Evolutionary conservation across 2,888 invertebrate genomes (phyloP).

Genomic region (Meloe dianella): DNA sequence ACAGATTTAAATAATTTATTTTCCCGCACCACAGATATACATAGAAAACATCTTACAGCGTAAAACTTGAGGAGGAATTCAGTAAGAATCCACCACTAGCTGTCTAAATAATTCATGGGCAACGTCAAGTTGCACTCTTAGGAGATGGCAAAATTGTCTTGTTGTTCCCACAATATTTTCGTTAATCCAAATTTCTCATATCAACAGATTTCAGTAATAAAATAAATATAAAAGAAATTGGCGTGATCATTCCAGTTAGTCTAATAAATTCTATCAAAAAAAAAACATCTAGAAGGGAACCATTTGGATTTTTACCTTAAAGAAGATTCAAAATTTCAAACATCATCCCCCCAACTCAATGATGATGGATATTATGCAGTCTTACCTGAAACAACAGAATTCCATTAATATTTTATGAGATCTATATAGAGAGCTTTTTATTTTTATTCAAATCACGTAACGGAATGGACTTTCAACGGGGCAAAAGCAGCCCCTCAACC

Average conservation of each 20-base stretch:
- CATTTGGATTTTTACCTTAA: neutral
- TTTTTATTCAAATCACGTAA: slow-evolving; percentile 40
- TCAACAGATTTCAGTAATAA: neutral
- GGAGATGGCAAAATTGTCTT: slow-evolving; percentile 14
- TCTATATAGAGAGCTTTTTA: slow-evolving; percentile 40
- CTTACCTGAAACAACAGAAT: slow-evolving; percentile 48
- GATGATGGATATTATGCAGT: slow-evolving; percentile 29
- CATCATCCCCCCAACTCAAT: slow-evolving; percentile 19
- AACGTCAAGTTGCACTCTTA: slow-evolving; percentile 26
- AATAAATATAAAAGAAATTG: too few relatives aligned
- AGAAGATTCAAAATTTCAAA: slow-evolving; percentile 14
- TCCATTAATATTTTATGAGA: slow-evolving; percentile 47
- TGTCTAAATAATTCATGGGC: slow-evolving; percentile 27
- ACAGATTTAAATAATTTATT: slow-evolving; percentile 2
- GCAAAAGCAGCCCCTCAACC: slow-evolving; percentile 16
- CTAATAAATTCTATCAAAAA: neutral
- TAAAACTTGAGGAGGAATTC: neutral
- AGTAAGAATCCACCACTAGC: slow-evolving; percentile 14
- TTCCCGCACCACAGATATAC: neutral
- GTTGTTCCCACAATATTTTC: neutral
- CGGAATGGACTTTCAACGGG: slow-evolving; percentile 36
- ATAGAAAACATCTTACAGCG: neutral
- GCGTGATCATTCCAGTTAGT: too few relatives aligned
- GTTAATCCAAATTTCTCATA: neutral
- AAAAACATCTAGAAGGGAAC: neutral